Evolutionary conservation across 2,113 vertebrate genomes (phyloP), one percentile per base, ranked within the genome.

Genomic region (Centropus unirufus): DNA sequence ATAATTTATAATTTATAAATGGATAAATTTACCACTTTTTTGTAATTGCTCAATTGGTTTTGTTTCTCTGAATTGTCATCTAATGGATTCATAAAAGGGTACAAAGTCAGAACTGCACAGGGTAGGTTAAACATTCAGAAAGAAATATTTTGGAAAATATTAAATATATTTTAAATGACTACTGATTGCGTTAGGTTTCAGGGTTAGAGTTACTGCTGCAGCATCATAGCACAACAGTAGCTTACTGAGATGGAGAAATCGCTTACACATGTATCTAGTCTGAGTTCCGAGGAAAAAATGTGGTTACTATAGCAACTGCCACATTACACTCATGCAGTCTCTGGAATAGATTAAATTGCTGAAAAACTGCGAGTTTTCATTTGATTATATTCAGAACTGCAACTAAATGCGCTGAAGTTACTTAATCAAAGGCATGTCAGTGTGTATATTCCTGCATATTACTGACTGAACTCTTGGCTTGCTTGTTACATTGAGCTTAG

Each of bases 301-400:
- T 89, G 76, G 96, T 97, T 96, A 22, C 96, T 64, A 97, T 96
- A 80, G 94, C 92, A 97, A 97, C 95, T 93, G 80, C 85, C 88
- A 96, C 77, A 94, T 97, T 95, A 90, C 54, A 84, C 76, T 93
- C 81, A 78, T 93, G 66, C 86, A 90, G 67, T 90, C 88, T 73
- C 74, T 76, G 74, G 74, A 96, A 95, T 80, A 89, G 90, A 91
- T 85, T 93, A 94, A 94, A 90, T 73, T 89, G 79, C 69, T 54
- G 66, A 84, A 92, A 95, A 91, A 30, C 76, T 93, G 84, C 91
- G 86, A 86, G 52, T 69, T 96, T 96, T 96, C 26, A 9, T 91
- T 95, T 72, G 77, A 83, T 44, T 94, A 72, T 91, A 54, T 75
- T 95, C 49, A 92, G 70, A 93, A 93, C 61, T 83, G 62, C 55